Base-by-base conservation (phyloP, 2,113 vertebrate species). In the Stercorarius parasiticus region DNA sequence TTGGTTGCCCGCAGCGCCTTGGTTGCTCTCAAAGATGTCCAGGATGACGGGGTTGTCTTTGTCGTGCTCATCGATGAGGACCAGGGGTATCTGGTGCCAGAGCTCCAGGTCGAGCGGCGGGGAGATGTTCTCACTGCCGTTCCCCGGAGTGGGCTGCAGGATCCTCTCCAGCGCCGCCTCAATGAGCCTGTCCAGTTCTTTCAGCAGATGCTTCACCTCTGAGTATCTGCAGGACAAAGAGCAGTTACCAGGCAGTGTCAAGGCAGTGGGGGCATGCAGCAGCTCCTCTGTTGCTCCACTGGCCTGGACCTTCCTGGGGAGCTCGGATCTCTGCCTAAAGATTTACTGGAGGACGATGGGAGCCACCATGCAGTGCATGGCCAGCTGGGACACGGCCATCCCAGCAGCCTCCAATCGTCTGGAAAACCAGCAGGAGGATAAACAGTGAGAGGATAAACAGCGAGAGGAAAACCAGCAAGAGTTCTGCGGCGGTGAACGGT, bases 31-130 rank as follows among this genome's bases (percentile, higher is more conserved):
- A 59, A 98, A 98, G 79, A 98, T 96, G 62, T 98, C 97, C 7
- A 97, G 83, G 56, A 98, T 90, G 72, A 96, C 0, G 0, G 98
- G 98, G 11, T 94, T 94, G 34, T 93, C 77, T 17, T 95, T 98
- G 58, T 98, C 76, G 0, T 96, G 97, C 74, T 98, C 98, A 0
- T 98, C 96, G 0, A 99, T 99, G 27, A 99, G 83, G 15, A 99
- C 98, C 65, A 99, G 81, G 6, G 98, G 98, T 7, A 98, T 97
- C 91, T 98, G 93, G 86, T 98, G 92, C 98, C 98, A 98, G 84
- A 98, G 94, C 38, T n/a, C 61, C 71, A 98, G 21, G 90, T 98
- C 64, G 1, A 98, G 96, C 0, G 69, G 25, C 0, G 9, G 34
- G 49, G 23, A 92, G 55, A 7, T 0, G 4, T 30, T 61, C 29